Evolutionary conservation across 2,113 vertebrate species (phyloP).

Genomic region (Elgaria multicarinata): DNA sequence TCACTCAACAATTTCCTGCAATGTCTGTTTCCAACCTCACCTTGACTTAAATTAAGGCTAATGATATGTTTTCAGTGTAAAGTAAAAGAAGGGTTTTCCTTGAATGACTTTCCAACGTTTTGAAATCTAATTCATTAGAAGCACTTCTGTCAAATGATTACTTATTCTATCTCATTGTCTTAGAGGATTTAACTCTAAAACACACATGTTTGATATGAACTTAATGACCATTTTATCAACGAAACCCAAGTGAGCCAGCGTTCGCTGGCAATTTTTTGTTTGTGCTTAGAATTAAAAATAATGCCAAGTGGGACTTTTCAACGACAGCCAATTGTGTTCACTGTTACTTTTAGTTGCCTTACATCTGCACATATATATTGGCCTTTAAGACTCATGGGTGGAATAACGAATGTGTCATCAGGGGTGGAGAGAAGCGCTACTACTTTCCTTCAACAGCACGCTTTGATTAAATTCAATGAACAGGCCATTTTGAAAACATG

Average conservation of each 20-base stretch:
- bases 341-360: slow-evolving; percentile 26
- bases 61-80: slow-evolving; percentile 77
- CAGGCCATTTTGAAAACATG: not conserved
- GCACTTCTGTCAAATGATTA: slow-evolving; percentile 53
- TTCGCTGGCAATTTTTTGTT: slow-evolving; percentile 54
- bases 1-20: slow-evolving; percentile 67
- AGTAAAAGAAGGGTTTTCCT: slow-evolving; percentile 68
- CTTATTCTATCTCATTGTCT: slow-evolving; percentile 61
- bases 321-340: slow-evolving; percentile 28
- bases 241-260: slow-evolving; percentile 38
- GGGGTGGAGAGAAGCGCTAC: not conserved
- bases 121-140: slow-evolving; percentile 58
- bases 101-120: slow-evolving; percentile 70
- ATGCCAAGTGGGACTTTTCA: slow-evolving; percentile 45
- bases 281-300: slow-evolving; percentile 60
- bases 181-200: slow-evolving; percentile 54
- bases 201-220: slow-evolving; percentile 38
- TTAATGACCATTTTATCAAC: slow-evolving; percentile 48
- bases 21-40: slow-evolving; percentile 58
- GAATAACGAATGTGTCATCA: not conserved
- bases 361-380: slow-evolving; percentile 12
- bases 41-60: slow-evolving; percentile 75
- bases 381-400: slow-evolving; percentile 16
- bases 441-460: slow-evolving; percentile 25
- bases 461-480: slow-evolving; percentile 10